Conservation (phyloP, 2,113 vertebrate genomes). For the Gobio gobio region DNA sequence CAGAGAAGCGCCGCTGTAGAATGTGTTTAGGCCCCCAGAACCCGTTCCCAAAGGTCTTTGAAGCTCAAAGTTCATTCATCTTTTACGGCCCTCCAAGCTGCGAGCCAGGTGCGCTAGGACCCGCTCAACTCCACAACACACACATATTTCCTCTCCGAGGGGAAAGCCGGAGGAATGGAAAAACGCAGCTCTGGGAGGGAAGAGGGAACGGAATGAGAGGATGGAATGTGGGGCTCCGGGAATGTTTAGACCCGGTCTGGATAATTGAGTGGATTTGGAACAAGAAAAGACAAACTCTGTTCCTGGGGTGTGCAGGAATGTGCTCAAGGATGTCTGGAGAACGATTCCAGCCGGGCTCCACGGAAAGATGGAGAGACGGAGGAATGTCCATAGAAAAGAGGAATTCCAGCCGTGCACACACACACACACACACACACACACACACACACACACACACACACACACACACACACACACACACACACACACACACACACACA, state of each 20-base stretch:
- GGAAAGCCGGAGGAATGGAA: constrained; percentile 62
- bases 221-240: constrained; percentile 77
- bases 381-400: constrained; percentile 67
- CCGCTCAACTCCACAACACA: constrained; percentile 57
- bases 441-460: background rate
- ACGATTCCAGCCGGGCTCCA: constrained; percentile 74
- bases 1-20: background rate
- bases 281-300: constrained; percentile 79
- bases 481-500: too few relatives aligned
- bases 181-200: constrained; percentile 56
- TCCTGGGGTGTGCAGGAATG: constrained; percentile 77
- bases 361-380: constrained; percentile 57
- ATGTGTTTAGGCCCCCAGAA: background rate
- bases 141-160: constrained; percentile 60
- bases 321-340: constrained; percentile 76
- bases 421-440: background rate
- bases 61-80: constrained; percentile 56
- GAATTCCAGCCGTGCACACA: constrained; percentile 15
- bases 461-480: too few relatives aligned
- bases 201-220: constrained; percentile 67
- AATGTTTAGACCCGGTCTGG: constrained; percentile 78
- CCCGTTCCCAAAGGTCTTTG: background rate
- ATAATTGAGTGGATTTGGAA: constrained; percentile 85
- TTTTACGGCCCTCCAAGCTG: constrained; percentile 56
- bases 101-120: constrained; percentile 69